Percentiles rank a stretch among this genome's conserved stretches.
Evolutionary conservation across 2,113 vertebrate species (phyloP).

Genomic region (Pelusios castaneus): DNA sequence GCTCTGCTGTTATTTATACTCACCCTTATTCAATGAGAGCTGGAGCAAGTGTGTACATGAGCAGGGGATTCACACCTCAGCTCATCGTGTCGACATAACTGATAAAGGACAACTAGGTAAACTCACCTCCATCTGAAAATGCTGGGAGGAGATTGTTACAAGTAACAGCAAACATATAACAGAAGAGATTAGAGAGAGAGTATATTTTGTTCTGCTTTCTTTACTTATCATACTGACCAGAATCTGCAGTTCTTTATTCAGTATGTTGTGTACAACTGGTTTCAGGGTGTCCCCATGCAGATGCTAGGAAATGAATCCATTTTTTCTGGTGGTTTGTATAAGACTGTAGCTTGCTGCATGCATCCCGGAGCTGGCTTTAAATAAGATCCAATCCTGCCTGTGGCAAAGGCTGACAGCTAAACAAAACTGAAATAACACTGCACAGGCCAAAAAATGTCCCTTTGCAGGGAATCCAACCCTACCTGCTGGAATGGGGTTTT

Average conservation of each 20-base stretch:
- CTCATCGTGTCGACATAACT: no score
- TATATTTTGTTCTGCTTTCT: background rate
- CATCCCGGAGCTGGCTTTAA: background rate
- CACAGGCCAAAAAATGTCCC: no score
- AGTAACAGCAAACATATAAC: background rate
- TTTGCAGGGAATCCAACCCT: no score
- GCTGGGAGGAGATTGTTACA: background rate
- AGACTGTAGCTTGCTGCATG: rapidly evolving
- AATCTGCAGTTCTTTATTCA: no score
- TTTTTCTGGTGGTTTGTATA: rapidly evolving
- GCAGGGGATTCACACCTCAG: no score
- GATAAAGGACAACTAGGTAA: background rate
- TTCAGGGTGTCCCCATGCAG: rapidly evolving
- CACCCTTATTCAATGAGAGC: no score
- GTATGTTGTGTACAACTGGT: background rate
- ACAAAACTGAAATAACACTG: background rate
- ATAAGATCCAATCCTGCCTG: background rate
- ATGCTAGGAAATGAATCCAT: background rate
- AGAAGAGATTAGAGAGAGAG: background rate
- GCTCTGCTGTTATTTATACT: no score
- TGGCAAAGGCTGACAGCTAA: background rate
- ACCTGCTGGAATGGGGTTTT: background rate
- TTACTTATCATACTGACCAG: background rate
- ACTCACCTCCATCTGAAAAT: background rate
- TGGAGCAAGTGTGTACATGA: no score